Evolutionary conservation across 1,140 invertebrate species (phyloP).

Genomic region (Pemphigus obesinymphae): DNA sequence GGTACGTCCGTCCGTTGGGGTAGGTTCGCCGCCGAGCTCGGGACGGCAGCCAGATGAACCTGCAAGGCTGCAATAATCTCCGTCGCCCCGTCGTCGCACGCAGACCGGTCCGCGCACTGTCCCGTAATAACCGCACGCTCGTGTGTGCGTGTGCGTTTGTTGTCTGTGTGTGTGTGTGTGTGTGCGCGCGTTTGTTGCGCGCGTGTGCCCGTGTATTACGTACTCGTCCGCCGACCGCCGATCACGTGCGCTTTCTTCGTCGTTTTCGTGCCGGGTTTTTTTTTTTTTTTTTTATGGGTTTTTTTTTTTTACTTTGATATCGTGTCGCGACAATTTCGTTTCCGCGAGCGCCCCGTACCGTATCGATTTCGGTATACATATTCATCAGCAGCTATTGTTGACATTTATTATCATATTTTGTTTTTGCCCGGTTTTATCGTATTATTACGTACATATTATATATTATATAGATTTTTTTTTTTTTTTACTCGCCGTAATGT

Average conservation of each 20-base stretch:
- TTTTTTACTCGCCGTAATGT: too few species aligned
- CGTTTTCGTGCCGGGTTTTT: not conserved
- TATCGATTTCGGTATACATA: too few species aligned
- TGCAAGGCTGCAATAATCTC: conserved; percentile 1
- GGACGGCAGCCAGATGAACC: conserved; percentile 7
- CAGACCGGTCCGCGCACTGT: not conserved
- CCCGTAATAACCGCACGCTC: not conserved
- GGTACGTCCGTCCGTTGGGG: conserved; percentile 22
- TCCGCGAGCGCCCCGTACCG: too few species aligned
- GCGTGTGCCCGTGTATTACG: not conserved
- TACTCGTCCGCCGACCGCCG: not conserved
- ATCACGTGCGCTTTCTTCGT: not conserved
- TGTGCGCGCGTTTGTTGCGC: not conserved
- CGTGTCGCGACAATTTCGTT: too few species aligned
- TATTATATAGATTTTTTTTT: too few species aligned
- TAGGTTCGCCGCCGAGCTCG: conserved; percentile 17
- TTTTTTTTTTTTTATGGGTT: too few species aligned
- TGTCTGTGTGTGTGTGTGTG: not conserved
- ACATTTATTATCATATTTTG: too few species aligned
- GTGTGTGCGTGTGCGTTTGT: not conserved
- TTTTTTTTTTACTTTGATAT: too few species aligned
- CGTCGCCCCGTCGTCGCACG: not conserved
- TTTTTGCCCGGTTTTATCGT: too few species aligned
- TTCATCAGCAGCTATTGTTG: too few species aligned
- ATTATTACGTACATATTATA: too few species aligned